phyloP scores from a whole-genome alignment of 2,113 vertebrate species.

The Fregetta grallaria region DNA sequence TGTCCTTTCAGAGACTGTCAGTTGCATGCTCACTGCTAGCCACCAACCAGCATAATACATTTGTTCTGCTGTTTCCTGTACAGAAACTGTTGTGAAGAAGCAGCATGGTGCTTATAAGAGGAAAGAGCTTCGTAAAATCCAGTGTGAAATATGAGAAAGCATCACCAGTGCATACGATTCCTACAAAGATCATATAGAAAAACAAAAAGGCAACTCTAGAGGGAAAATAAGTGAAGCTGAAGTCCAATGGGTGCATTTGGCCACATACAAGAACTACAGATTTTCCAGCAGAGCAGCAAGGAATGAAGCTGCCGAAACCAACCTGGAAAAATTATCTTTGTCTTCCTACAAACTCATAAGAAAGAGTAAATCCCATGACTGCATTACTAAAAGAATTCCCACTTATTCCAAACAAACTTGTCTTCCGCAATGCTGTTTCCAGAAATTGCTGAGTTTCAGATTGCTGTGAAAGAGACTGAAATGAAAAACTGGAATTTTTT shows the following conservation, averaged over 20 bases:
- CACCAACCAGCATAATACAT: not conserved
- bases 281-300: not conserved
- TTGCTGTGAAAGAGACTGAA: not conserved
- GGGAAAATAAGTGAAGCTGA: not conserved
- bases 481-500: not conserved
- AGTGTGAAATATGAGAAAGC: constrained; percentile 39
- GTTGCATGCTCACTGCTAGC: not conserved
- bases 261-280: not conserved
- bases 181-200: not conserved
- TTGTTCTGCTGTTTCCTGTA: not conserved
- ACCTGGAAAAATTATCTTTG: not conserved
- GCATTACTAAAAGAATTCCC: not conserved
- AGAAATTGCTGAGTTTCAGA: not conserved
- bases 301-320: not conserved
- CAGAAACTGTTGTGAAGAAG: not conserved
- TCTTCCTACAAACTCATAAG: constrained; percentile 33
- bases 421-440: not conserved
- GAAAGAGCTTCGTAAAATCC: constrained; percentile 69
- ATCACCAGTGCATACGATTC: not conserved
- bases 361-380: constrained; percentile 71
- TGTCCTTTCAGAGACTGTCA: not conserved
- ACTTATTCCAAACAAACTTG: not conserved
- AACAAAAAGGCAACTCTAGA: not conserved
- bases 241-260: not conserved
- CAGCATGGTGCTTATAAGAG: constrained; percentile 48